A percentile compares a stretch with the other conserved stretches of the same genome.
Conservation (phyloP, 2,888 invertebrate genomes). For the Icerya purchasi region DNA sequence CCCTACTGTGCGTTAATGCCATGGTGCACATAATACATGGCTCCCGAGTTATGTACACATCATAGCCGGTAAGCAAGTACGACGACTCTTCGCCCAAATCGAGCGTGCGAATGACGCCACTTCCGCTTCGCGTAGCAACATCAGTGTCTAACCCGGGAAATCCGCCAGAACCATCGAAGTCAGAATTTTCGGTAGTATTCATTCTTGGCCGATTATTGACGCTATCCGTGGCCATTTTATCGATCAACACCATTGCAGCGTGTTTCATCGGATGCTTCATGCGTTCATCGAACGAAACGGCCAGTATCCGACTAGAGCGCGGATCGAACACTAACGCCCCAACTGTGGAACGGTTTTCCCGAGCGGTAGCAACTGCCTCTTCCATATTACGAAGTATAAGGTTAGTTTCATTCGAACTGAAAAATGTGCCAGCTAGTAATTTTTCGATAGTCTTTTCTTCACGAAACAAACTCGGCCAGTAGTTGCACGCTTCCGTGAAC, state of each 20-base stretch:
- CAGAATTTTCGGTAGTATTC: constrained; percentile 8
- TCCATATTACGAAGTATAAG: constrained; percentile 37
- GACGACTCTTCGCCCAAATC: constrained; percentile 26
- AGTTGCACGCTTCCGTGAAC: constrained; percentile 33
- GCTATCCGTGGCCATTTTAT: constrained; percentile 63
- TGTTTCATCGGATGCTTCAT: constrained; percentile 52
- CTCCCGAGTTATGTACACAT: constrained; percentile 59
- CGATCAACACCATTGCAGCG: constrained; percentile 63
- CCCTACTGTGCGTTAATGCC: constrained; percentile 81
- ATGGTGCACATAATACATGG: constrained; percentile 91
- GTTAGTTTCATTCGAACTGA: constrained; percentile 31
- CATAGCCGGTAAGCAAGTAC: constrained; percentile 72
- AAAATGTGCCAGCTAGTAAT: constrained; percentile 37
- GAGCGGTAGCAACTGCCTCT: constrained; percentile 33
- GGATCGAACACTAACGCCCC: constrained; percentile 58
- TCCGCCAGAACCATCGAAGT: not conserved
- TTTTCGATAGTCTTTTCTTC: constrained; percentile 51
- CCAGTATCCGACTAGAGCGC: constrained; percentile 35
- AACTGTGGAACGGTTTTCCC: constrained; percentile 20
- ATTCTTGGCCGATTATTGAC: constrained; percentile 16
- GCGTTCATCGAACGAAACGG: constrained; percentile 37
- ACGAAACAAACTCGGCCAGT: constrained; percentile 74
- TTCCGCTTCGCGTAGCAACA: no score
- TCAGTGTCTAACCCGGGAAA: no score
- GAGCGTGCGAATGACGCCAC: not conserved